Percentiles rank a stretch among this genome's conserved stretches.
Evolutionary conservation across 2,888 invertebrate species (phyloP).

Genomic region (Hymenopus coronatus): DNA sequence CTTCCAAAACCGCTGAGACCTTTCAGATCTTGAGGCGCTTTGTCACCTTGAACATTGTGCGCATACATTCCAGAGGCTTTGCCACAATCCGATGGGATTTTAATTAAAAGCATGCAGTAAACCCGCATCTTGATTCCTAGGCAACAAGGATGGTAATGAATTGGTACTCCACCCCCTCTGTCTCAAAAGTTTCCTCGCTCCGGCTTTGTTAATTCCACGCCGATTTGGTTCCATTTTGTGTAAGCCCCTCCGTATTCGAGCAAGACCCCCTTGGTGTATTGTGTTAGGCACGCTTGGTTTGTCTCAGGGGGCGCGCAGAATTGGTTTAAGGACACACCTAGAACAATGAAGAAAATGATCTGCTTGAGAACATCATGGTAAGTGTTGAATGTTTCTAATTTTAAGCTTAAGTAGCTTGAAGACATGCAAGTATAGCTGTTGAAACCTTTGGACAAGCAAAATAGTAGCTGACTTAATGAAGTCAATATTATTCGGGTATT

Average conservation of each 20-base stretch:
- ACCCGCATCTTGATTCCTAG: background rate
- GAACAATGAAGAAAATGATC: background rate
- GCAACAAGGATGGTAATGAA: background rate
- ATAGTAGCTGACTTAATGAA: too few species aligned
- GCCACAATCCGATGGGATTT: background rate
- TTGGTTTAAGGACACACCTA: background rate
- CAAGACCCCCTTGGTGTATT: background rate
- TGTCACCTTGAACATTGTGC: background rate
- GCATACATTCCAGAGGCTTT: background rate
- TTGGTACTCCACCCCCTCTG: background rate
- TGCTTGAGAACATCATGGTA: background rate
- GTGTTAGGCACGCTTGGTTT: background rate
- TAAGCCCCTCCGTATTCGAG: background rate
- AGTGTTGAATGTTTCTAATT: background rate
- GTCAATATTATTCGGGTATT: too few species aligned
- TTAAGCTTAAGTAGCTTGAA: background rate
- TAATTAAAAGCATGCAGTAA: background rate
- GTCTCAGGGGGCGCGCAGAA: background rate
- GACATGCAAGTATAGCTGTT: background rate
- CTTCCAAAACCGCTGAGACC: background rate
- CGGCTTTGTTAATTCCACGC: background rate
- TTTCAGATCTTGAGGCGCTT: background rate
- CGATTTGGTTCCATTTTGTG: background rate
- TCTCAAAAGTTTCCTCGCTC: background rate
- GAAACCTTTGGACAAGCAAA: background rate